phyloP scores from a whole-genome alignment of 2,113 vertebrate genomes.

The Pluvialis apricaria region DNA sequence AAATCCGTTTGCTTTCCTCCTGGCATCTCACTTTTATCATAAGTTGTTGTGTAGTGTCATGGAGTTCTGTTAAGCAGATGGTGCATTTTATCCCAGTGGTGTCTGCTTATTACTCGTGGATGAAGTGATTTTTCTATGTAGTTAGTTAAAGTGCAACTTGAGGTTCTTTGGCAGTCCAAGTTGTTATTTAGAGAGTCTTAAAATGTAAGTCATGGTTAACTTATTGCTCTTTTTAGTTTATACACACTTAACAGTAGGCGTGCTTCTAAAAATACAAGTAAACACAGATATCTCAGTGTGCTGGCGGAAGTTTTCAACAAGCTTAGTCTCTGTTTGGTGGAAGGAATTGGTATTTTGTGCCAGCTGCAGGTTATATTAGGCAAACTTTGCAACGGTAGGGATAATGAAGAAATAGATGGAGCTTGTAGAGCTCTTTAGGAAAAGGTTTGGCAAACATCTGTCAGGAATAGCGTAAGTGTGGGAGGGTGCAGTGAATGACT shows the following conservation, averaged over 20 bases:
- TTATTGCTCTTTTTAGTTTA: not conserved
- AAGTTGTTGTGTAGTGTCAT: not conserved
- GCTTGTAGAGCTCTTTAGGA: not conserved
- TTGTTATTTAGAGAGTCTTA: constrained; percentile 6
- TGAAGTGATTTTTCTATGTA: not conserved
- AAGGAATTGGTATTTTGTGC: not conserved
- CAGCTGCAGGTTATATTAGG: not conserved
- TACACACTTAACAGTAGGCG: not conserved
- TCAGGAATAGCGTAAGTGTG: not conserved
- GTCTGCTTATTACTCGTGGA: not conserved
- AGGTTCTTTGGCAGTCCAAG: not conserved
- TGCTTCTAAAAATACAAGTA: constrained; percentile 22
- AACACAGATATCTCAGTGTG: not conserved
- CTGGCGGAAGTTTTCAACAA: not conserved
- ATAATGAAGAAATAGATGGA: not conserved
- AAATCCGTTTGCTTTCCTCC: constrained; percentile 13
- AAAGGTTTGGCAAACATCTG: not conserved
- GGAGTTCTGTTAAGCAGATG: constrained; percentile 34
- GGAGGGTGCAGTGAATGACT: not conserved
- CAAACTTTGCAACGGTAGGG: not conserved
- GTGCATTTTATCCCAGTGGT: not conserved
- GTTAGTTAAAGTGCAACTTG: constrained; percentile 1
- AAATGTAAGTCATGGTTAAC: constrained; percentile 1
- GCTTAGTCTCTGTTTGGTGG: not conserved
- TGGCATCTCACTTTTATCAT: constrained; percentile 5